Evolutionary conservation across 1,140 invertebrate species (phyloP).

Genomic region (Stegodyphus dumicola): DNA sequence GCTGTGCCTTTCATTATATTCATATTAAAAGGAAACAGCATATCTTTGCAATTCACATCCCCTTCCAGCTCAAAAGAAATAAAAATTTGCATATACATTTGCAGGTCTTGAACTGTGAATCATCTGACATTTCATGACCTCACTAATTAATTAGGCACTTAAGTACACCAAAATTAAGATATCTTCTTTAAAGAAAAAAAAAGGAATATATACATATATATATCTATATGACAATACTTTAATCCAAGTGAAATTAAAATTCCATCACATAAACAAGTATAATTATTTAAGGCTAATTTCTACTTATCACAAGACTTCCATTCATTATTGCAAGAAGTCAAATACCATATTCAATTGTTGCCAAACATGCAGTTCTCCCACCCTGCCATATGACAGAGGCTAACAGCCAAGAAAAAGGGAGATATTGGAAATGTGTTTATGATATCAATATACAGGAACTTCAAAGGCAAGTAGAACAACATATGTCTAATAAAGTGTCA

Average conservation of each 20-base stretch:
- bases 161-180: not conserved
- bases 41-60: no score
- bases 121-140: no score
- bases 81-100: no score
- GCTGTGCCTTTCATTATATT: no score
- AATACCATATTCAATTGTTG: not conserved
- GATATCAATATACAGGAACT: conserved; percentile 34
- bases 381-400: conserved; percentile 4
- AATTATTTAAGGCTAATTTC: conserved; percentile 16
- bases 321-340: conserved; percentile 18
- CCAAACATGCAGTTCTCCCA: conserved; percentile 25
- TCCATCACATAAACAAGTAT: not conserved
- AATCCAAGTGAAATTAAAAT: not conserved
- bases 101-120: no score
- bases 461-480: conserved; percentile 34
- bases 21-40: no score
- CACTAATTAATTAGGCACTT: conserved; percentile 12
- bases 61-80: no score
- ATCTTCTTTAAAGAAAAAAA: not conserved
- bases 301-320: conserved; percentile 17
- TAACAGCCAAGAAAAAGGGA: conserved; percentile 13
- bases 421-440: not conserved
- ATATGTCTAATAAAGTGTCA: not conserved
- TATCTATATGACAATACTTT: not conserved
- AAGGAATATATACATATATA: no score